Percentiles rank a stretch among this genome's conserved stretches.
Evolutionary conservation across 2,888 invertebrate genomes (phyloP).

Genomic region (Clitarchus hookeri): DNA sequence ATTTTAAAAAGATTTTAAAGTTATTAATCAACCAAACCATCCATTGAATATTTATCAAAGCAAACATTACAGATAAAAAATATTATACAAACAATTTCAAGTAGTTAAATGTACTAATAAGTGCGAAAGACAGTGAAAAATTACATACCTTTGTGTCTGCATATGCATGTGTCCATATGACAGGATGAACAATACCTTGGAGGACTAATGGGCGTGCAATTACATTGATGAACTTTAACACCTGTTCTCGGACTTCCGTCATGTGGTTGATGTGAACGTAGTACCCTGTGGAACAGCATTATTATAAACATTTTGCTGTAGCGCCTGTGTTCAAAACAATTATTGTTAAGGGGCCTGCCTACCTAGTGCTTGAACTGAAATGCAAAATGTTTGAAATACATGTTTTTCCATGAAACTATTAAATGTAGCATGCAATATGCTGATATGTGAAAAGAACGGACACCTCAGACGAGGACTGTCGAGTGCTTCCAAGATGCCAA

Average conservation of each 20-base stretch:
- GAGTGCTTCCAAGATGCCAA: too few species aligned
- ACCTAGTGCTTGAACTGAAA: too few species aligned
- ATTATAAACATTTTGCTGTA: too few species aligned
- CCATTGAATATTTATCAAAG: neutral
- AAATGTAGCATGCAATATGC: too few species aligned
- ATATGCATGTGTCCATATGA: slow-evolving; percentile 95
- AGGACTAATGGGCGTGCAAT: slow-evolving; percentile 84
- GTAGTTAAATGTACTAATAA: neutral
- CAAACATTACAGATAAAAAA: neutral
- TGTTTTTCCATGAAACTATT: too few species aligned
- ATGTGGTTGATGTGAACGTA: slow-evolving; percentile 93
- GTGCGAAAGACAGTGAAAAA: neutral
- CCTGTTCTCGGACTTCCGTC: slow-evolving; percentile 95
- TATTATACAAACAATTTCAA: neutral
- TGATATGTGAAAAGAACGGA: too few species aligned
- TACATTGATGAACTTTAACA: slow-evolving; percentile 93
- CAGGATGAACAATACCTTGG: slow-evolving; percentile 73
- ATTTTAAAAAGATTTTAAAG: too few species aligned
- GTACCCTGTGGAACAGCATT: slow-evolving; percentile 67
- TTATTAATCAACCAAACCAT: neutral
- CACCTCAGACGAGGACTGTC: too few species aligned
- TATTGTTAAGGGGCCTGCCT: too few species aligned
- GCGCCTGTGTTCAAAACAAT: too few species aligned
- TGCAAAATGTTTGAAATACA: too few species aligned
- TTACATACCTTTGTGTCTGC: slow-evolving; percentile 77